Evolutionary conservation across 2,888 invertebrate genomes (phyloP), one percentile per base, ranked within the genome.

Genomic region (Eupithecia tripunctaria): DNA sequence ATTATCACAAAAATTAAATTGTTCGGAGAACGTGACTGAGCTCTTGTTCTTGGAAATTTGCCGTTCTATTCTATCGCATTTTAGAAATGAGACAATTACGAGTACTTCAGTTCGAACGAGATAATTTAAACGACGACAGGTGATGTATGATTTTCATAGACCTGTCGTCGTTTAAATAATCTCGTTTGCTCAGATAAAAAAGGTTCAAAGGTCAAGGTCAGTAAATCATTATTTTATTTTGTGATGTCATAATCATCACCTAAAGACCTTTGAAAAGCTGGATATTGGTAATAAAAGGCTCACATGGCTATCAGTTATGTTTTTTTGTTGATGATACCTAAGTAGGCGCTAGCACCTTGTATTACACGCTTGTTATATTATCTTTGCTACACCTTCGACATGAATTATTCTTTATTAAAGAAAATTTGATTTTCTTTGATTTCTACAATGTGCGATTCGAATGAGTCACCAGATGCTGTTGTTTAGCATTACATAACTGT

Each of bases 1-100:
- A 70, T 64, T 70, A 65, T 65, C 56, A 70, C 65, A 70, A 70
- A 65, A 70, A 70, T 65, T 27, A 70, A 70, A 65, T 56, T 63
- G 36, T 63, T 63, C 36, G 36, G 32, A 10, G 29, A 36, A 63
- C 62, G 62, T 63, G 62, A 29, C 62, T 32, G 62, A 63, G 36
- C 32, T n/a, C 1, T 8, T 18, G n/a, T 32, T 29, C 36, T n/a
- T 32, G 36, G 12, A 32, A n/a, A 56, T 56, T 56, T 56, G 12
- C 56, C 56, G 18, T 62, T 32, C 62, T 21, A 63, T 62, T 32
- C 62, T 21, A 63, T 63, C n/a, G 32, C 36, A 63, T 32, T 63
- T 36, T 12, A 32, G n/a, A n/a, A 63, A 36, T 63, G 62, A 63
- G 36, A 12, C n/a, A n/a, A 63, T 63, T 10, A 18, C 59, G 7